These are phyloP conservation scores for Scaptomyza flava DNA, from an alignment of 2,888 invertebrate genomes.

Conservation along the genomic window DNA sequence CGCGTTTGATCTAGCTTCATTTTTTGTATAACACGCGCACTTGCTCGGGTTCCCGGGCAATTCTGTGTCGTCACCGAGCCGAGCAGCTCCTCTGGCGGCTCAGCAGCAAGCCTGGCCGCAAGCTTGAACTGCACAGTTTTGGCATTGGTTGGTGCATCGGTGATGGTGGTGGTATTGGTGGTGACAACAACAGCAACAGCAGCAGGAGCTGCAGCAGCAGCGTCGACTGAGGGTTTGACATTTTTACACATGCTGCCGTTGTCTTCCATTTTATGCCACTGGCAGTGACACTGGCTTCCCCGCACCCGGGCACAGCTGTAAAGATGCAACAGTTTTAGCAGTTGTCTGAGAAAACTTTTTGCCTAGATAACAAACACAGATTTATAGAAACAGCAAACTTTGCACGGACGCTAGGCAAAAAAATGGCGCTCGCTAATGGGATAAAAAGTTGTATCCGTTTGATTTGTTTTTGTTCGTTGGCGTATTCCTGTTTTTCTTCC, in stretches of 20 bases:
- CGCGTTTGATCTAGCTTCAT: constrained; percentile 87
- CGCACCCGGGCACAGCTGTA: constrained; percentile 34
- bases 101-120: not conserved
- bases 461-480: not conserved
- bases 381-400: constrained; percentile 28
- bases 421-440: constrained; percentile 57
- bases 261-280: constrained; percentile 62
- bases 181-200: constrained; percentile 1
- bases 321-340: constrained; percentile 9
- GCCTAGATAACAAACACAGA: not conserved
- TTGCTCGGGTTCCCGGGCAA: constrained; percentile 87
- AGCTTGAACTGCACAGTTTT: constrained; percentile 41
- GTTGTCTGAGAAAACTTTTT: not conserved
- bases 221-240: constrained; percentile 31
- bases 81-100: constrained; percentile 85
- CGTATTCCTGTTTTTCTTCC: not conserved
- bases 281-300: constrained; percentile 30
- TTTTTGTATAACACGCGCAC: constrained; percentile 92
- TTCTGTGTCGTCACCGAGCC: constrained; percentile 88
- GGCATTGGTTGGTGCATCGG: constrained; percentile 21
- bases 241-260: constrained; percentile 57
- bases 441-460: constrained; percentile 13
- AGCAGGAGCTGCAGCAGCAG: constrained; percentile 7
- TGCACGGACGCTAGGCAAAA: constrained; percentile 54
- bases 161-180: not conserved